Conservation (phyloP, 2,797 vertebrate genomes). For the Apodemus agrarius region DNA sequence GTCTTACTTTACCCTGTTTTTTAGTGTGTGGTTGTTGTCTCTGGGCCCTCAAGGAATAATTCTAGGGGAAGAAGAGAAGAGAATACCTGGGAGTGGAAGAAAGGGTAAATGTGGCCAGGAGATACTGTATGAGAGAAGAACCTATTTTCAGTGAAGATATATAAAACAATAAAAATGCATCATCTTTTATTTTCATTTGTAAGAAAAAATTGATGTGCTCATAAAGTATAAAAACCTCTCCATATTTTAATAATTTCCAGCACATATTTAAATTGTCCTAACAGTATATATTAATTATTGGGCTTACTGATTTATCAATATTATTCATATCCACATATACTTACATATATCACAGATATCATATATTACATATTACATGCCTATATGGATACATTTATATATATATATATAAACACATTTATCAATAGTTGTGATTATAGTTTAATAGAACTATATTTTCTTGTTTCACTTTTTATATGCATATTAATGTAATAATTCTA, state of each 20-base stretch:
- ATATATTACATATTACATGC: no score
- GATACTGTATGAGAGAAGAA: no score
- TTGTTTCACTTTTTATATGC: neutral
- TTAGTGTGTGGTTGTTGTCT: no score
- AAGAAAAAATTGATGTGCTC: neutral
- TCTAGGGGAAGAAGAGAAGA: no score
- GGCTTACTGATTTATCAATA: neutral
- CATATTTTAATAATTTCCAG: neutral
- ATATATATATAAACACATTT: neutral
- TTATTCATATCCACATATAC: neutral
- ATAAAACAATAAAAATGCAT: neutral
- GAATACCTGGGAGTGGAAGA: no score
- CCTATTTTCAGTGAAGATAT: no score
- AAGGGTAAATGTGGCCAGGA: no score
- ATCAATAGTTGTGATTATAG: neutral
- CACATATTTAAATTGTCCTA: neutral
- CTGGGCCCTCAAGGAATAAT: no score
- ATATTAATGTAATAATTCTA: slow-evolving; percentile 28
- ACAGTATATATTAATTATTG: neutral
- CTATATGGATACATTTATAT: neutral
- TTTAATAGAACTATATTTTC: slow-evolving; percentile 19
- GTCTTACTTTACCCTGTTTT: no score
- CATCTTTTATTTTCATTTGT: slow-evolving; percentile 4
- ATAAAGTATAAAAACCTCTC: neutral
- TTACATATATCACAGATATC: neutral